phyloP scores from a whole-genome alignment of 2,888 invertebrate genomes.

The Drosophila testacea region DNA sequence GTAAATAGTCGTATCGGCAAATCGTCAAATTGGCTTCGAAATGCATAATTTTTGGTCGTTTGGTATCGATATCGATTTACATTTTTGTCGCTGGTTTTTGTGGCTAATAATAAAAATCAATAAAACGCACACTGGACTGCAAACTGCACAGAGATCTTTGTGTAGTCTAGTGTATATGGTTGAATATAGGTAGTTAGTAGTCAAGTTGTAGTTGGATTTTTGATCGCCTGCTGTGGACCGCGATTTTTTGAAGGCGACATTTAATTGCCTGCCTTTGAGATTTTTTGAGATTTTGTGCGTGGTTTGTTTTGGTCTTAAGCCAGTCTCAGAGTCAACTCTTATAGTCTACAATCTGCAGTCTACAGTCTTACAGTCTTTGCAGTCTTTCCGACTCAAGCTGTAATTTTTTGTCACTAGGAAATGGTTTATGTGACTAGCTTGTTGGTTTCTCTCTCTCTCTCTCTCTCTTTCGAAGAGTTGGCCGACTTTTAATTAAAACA shows the following conservation, averaged over 20 bases:
- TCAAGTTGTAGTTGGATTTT: conserved; percentile 6
- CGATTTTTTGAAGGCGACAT: conserved; percentile 72
- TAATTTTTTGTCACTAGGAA: conserved; percentile 78
- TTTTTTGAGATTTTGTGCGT: conserved; percentile 49
- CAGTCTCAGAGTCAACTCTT: conserved; percentile 27
- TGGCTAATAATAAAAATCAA: conserved; percentile 76
- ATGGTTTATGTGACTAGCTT: conserved; percentile 73
- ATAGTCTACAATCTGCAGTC: conserved; percentile 1
- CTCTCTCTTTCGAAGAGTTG: conserved; percentile 22
- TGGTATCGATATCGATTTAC: conserved; percentile 73
- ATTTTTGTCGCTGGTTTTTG: conserved; percentile 65
- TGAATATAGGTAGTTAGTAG: background rate
- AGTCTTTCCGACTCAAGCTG: conserved; percentile 30
- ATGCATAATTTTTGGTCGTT: conserved; percentile 73
- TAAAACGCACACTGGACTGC: conserved; percentile 70
- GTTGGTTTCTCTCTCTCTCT: conserved; percentile 36
- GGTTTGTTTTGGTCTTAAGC: conserved; percentile 36
- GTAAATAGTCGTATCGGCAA: conserved; percentile 61
- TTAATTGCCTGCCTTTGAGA: conserved; percentile 73
- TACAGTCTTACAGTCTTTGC: background rate
- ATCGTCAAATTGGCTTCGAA: conserved; percentile 70
- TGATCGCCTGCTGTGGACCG: conserved; percentile 55
- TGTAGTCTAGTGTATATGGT: conserved; percentile 3
- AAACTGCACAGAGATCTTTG: conserved; percentile 58
- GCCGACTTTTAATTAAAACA: conserved; percentile 79